Evolutionary conservation across 2,888 invertebrate genomes (phyloP).

Genomic region (Polymixis lichenea): DNA sequence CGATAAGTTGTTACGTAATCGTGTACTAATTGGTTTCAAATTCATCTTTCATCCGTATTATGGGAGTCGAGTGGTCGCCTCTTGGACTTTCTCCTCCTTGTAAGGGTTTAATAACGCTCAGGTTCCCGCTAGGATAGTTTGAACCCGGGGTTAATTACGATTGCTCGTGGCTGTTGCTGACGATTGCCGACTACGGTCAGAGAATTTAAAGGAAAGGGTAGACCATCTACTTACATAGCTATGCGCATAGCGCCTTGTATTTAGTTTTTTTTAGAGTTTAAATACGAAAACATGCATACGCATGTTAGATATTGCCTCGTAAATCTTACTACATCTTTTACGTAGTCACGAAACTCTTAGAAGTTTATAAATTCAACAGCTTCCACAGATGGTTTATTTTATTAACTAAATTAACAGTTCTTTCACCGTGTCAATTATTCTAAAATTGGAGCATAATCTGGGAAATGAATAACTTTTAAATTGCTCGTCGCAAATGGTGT

Average conservation of each 20-base stretch:
- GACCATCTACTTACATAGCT: constrained; percentile 34
- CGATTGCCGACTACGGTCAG: constrained; percentile 22
- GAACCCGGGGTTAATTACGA: constrained; percentile 77
- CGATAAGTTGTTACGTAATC: constrained; percentile 77
- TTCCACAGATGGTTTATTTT: constrained; percentile 35
- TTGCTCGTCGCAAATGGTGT: constrained; percentile 61
- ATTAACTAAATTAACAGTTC: constrained; percentile 27
- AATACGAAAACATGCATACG: constrained; percentile 37
- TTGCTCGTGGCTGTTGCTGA: constrained; percentile 57
- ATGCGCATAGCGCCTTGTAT: neutral
- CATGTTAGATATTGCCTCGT: constrained; percentile 37
- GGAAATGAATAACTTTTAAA: constrained; percentile 55
- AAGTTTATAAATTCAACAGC: constrained; percentile 24
- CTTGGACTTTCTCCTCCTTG: constrained; percentile 73
- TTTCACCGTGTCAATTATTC: constrained; percentile 28
- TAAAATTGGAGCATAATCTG: constrained; percentile 11
- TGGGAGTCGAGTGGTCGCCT: constrained; percentile 62
- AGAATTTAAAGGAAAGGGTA: constrained; percentile 30
- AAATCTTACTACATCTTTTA: constrained; percentile 38
- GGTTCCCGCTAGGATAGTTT: constrained; percentile 65
- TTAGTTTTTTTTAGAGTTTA: constrained; percentile 3
- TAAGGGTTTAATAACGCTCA: constrained; percentile 69
- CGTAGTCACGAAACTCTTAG: constrained; percentile 29
- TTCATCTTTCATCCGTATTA: constrained; percentile 71
- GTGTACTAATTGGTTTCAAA: constrained; percentile 74